Conservation (phyloP, 2,113 vertebrate genomes). For the Eulacestoma nigropectus region DNA sequence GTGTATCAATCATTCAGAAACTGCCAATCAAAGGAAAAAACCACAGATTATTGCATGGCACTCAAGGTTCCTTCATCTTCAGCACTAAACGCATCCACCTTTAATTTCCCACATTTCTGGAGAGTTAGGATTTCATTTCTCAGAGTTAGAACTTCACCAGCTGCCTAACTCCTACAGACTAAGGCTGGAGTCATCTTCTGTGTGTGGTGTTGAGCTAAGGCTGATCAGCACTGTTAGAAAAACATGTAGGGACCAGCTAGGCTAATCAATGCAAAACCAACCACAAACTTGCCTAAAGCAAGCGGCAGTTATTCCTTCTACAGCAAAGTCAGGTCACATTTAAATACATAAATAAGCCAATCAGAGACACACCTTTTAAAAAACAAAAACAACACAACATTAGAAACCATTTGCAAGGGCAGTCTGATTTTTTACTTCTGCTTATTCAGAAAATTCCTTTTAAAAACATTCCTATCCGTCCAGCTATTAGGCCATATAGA, state of each 20-base stretch:
- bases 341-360: background rate
- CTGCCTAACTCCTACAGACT: background rate
- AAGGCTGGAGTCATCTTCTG: background rate
- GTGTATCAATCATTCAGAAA: background rate
- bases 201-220: background rate
- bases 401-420: background rate
- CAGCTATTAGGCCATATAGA: background rate
- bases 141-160: background rate
- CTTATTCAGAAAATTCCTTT: background rate
- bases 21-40: background rate
- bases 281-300: background rate
- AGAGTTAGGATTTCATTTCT: background rate
- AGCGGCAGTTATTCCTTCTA: background rate
- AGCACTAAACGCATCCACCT: background rate
- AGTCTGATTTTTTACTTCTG: background rate
- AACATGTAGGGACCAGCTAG: background rate
- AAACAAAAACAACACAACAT: background rate
- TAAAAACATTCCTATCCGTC: background rate
- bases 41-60: fast-evolving
- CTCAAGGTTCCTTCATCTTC: background rate
- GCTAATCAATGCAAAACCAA: background rate
- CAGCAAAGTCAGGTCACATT: background rate
- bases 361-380: background rate
- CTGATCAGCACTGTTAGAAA: background rate
- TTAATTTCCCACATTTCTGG: background rate